A percentile compares a stretch with the other conserved stretches of the same genome.
phyloP scores from a whole-genome alignment of 23 tunicate species.

The Ascidia mentula region DNA sequence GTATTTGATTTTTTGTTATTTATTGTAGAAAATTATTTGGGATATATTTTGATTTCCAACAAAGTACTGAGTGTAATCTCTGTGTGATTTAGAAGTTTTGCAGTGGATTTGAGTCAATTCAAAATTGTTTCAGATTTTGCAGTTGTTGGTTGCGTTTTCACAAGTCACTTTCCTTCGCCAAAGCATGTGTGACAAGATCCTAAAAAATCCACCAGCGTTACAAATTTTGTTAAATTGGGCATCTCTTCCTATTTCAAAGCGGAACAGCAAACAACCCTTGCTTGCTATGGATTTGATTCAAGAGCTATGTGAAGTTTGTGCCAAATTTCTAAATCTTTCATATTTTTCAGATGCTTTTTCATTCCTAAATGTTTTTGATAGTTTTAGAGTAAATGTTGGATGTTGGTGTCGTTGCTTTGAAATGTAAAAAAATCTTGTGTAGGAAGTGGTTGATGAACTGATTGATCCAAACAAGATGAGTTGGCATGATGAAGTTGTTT shows the following conservation, averaged over 20 bases:
- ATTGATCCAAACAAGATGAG: neutral
- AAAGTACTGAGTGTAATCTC: too few species aligned
- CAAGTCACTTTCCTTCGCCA: slow-evolving; percentile 33
- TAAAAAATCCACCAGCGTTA: slow-evolving; percentile 21
- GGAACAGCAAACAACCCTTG: slow-evolving; percentile 19
- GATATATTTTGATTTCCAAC: too few species aligned
- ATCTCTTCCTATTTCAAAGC: neutral
- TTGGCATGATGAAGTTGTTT: slow-evolving; percentile 17
- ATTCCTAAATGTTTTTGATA: too few species aligned
- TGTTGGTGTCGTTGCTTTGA: too few species aligned
- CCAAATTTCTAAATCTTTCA: too few species aligned
- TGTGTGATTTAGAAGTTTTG: too few species aligned
- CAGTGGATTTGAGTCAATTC: too few species aligned
- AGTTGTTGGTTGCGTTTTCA: slow-evolving; percentile 48
- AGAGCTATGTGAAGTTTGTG: slow-evolving; percentile 78
- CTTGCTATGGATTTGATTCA: slow-evolving; percentile 34
- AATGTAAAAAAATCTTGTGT: too few species aligned
- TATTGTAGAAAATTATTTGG: too few species aligned
- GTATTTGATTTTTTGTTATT: too few species aligned
- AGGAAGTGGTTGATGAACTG: slow-evolving; percentile 14
- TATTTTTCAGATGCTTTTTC: too few species aligned
- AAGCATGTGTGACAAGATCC: slow-evolving; percentile 23
- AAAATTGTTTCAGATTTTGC: slow-evolving; percentile 22
- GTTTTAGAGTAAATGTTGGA: too few species aligned
- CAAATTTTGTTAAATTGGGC: slow-evolving; percentile 30